Evolutionary conservation across 2,888 invertebrate genomes (phyloP).

Genomic region (Maniola hyperantus): DNA sequence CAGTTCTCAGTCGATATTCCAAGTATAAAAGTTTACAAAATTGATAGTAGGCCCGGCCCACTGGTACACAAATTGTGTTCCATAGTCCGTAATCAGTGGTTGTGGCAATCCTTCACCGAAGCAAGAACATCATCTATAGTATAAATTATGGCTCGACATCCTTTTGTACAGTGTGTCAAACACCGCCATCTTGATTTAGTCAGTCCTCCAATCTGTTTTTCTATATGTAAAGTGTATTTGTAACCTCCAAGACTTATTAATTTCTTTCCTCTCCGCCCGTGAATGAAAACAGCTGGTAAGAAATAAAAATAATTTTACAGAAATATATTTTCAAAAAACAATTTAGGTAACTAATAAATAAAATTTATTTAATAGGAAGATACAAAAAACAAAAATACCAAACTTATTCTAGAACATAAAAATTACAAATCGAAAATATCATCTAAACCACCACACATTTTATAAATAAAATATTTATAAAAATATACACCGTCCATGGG

Average conservation of each 20-base stretch:
- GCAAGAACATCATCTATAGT: conserved; percentile 37
- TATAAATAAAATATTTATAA: too few relatives aligned
- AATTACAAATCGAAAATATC: too few relatives aligned
- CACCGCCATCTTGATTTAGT: conserved; percentile 41
- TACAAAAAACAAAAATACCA: too few relatives aligned
- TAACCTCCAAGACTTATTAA: conserved; percentile 47
- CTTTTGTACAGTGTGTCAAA: conserved; percentile 39
- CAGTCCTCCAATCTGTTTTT: conserved; percentile 3
- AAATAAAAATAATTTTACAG: background rate
- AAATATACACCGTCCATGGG: too few relatives aligned
- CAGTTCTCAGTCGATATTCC: too few relatives aligned
- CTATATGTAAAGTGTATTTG: conserved; percentile 42
- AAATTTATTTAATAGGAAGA: too few relatives aligned
- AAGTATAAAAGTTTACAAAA: too few relatives aligned
- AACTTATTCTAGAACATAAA: too few relatives aligned
- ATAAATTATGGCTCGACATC: conserved; percentile 48
- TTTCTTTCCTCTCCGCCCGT: conserved; percentile 41
- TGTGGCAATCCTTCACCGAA: conserved; percentile 14
- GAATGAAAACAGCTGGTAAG: conserved; percentile 14
- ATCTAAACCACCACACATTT: too few relatives aligned
- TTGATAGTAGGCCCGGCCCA: too few relatives aligned
- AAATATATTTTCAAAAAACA: background rate
- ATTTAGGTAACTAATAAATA: too few relatives aligned
- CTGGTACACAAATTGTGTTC: background rate
- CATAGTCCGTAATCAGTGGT: conserved; percentile 19